These are phyloP conservation scores for Molorchus minor DNA, from an alignment of 2,888 invertebrate genomes.

Conservation along the genomic window DNA sequence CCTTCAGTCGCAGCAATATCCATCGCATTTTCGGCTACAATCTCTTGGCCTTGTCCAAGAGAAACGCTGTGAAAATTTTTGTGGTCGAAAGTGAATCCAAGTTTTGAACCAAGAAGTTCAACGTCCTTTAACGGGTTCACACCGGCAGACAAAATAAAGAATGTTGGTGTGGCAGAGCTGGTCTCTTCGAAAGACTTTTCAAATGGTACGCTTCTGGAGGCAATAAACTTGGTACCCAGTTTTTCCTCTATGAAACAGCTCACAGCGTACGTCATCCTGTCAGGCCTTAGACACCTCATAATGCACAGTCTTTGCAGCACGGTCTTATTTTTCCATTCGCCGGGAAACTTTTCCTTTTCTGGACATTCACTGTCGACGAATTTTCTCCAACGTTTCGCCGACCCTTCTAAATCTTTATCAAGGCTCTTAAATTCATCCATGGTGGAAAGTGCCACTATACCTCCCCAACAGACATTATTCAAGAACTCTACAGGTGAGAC, in stretches of 20 bases:
- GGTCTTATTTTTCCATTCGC: conserved; percentile 94
- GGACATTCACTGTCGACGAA: conserved; percentile 92
- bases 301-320: conserved; percentile 89
- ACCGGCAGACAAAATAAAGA: conserved; percentile 94
- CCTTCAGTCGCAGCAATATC: conserved; percentile 77
- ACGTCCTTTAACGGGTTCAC: conserved; percentile 95
- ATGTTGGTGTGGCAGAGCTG: conserved; percentile 84
- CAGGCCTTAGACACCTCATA: conserved; percentile 89
- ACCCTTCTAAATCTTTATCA: conserved; percentile 91
- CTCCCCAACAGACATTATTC: conserved; percentile 86
- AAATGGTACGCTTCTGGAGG: conserved; percentile 81
- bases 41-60: conserved; percentile 93
- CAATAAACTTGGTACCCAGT: conserved; percentile 83
- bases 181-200: conserved; percentile 88
- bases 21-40: conserved; percentile 90
- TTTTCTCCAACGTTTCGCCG: conserved; percentile 91
- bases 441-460: conserved; percentile 80
- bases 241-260: conserved; percentile 89
- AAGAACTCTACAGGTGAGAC: conserved; percentile 85
- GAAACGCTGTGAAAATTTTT: conserved; percentile 93
- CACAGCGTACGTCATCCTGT: conserved; percentile 94
- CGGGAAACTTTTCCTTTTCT: conserved; percentile 92
- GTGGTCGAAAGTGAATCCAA: conserved; percentile 81
- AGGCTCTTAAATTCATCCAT: conserved; percentile 84
- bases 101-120: conserved; percentile 81